Base-by-base conservation (phyloP, 2,797 vertebrate species). In the Micromesistius poutassou region DNA sequence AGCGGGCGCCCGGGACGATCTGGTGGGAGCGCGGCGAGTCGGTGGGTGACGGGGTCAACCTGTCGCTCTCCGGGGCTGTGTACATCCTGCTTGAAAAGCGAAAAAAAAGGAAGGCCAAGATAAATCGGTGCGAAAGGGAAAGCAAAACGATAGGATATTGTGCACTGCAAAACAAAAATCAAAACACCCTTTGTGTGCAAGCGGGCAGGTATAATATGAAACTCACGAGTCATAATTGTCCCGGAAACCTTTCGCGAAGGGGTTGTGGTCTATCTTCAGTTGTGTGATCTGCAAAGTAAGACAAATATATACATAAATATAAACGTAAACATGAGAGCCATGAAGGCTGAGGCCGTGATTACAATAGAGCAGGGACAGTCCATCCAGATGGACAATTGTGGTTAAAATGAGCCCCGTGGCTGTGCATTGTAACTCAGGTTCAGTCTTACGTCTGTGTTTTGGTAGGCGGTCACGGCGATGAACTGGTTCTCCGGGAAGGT, bases 201-300 rank as follows among this genome's bases (percentile, higher is more conserved):
- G 55, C 14, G 28, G 55, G 55, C 46, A 62, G 14, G 71, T 35
- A 33, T 33, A 35, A 71, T 3, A 74, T 78, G 74, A 74, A 79
- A 97, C 98, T 91, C 96, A 99, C 98, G 98, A 99, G 91, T 99
- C 98, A 85, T 99, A 99, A 86, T 99, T 99, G 90, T 99, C 98
- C 88, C 98, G 94, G 94, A 99, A 99, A 83, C 98, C 98, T 95
- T 99, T 99, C 4, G 98, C 98, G 86, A 99, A 99, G 4, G 98
- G 98, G 85, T 99, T 99, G 92, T 99, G 98, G 79, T 99, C 98
- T n/a, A 99, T 99, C 93, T 99, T 99, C 81, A 99, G 94, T 85
- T 99, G 98, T 7, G 98, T 99, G 82, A 99, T 99, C 98, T 99
- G 85, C 81, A 92, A 85, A 62, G 87, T 87, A 88, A 89, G 76